Evolutionary conservation across 1,140 invertebrate species (phyloP), one percentile per base, ranked within the genome.

Genomic region (Orchesella cincta): DNA sequence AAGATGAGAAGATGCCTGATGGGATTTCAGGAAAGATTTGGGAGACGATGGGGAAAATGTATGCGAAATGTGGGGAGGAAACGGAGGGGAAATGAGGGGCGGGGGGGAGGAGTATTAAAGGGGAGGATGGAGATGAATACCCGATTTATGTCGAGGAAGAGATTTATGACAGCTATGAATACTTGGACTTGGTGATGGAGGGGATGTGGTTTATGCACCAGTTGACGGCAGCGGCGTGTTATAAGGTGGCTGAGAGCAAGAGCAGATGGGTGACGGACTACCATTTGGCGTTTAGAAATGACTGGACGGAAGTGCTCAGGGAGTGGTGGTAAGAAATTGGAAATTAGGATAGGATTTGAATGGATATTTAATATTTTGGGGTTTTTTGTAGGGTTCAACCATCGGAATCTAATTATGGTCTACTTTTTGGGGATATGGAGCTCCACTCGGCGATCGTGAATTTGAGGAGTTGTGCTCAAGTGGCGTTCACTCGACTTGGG

Each of bases 261-360:
- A 57, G 3, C 12, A 57, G 14, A 5, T 57, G 52, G 52, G 8
- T 57, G 23, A 5, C 52, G 23, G 52, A 57, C 14, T 57, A 57
- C 23, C 23, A 14, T n/a, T 57, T 18, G 3, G 5, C 8, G 8
- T 57, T 57, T 23, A 12, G 52, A 23, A 57, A 57, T 18, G 52
- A 57, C 23, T 57, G 12, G 12, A 57, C 52, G 3, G 52, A 57
- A 18, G 8, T 5, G 5, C 23, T 57, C 23, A 14, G 23, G 23
- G 23, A 57, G 14, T 57, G 52, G 52, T 57, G 52, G 52, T 57
- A 57, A 46, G 39, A 46, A 57, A 18, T 57, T 57, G 52, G 3
- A 57, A 57, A 57, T 57, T 57, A 57, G 8, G 23, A 57, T 57
- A 26, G 14, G 8, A 26, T 14, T 57, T 12, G 23, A 5, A n/a